These are phyloP conservation scores for Oryzias curvinotus DNA, from an alignment of 2,113 vertebrate genomes.

Conservation along the genomic window DNA sequence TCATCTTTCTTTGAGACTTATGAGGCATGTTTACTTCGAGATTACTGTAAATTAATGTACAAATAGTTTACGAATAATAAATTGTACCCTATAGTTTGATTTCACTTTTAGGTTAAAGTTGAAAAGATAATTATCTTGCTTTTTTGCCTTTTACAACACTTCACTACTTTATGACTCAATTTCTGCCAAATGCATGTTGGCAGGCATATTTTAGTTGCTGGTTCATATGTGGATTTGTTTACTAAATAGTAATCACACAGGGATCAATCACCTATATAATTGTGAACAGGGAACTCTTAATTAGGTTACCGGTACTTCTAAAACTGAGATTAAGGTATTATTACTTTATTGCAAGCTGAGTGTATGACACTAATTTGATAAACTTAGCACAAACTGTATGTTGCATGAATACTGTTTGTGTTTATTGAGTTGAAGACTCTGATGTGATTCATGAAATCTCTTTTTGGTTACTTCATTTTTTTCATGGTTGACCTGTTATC, in stretches of 20 bases:
- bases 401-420: neutral
- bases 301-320: neutral
- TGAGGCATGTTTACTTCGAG: neutral
- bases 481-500: neutral
- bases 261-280: too few species aligned
- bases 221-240: too few species aligned
- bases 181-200: too few species aligned
- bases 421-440: neutral
- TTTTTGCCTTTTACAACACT: too few species aligned
- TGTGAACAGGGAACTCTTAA: neutral
- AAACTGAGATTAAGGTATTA: neutral
- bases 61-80: too few species aligned
- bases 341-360: neutral
- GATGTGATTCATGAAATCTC: neutral
- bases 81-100: too few species aligned
- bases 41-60: too few species aligned
- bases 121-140: too few species aligned
- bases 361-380: neutral
- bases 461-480: neutral
- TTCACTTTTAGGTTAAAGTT: too few species aligned
- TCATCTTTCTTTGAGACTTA: neutral
- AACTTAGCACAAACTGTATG: neutral
- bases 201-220: too few species aligned
- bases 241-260: too few species aligned
- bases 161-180: too few species aligned